Conservation (phyloP, 2,113 vertebrate species). For the Chlamydotis undulata region DNA sequence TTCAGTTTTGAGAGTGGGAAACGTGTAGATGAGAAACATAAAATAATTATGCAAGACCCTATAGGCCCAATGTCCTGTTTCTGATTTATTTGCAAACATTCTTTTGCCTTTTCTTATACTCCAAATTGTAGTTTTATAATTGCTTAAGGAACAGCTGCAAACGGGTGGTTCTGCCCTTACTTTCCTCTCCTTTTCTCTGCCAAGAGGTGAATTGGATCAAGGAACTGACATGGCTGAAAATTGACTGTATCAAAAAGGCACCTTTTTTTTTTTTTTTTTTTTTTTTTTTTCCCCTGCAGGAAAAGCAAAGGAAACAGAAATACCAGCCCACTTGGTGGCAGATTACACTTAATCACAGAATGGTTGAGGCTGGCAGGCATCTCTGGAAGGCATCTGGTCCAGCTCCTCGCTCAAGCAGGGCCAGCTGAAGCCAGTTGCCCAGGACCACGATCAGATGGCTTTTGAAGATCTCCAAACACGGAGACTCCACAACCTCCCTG, state of each 20-base stretch:
- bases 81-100: neutral
- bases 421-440: neutral
- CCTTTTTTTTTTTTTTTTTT: rapidly evolving
- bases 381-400: neutral
- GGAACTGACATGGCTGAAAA: neutral
- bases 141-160: neutral
- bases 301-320: neutral
- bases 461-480: neutral
- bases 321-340: neutral
- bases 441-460: neutral
- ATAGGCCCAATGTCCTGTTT: neutral
- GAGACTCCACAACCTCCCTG: too few relatives aligned
- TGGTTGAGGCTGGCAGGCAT: neutral
- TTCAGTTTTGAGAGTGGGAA: neutral
- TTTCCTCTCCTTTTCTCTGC: neutral
- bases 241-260: neutral
- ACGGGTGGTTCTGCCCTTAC: neutral
- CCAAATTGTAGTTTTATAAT: neutral
- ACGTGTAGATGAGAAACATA: neutral
- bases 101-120: neutral
- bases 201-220: neutral
- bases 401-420: neutral
- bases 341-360: neutral
- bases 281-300: neutral
- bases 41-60: neutral